Base-by-base conservation (phyloP, 64 coral and sea anemone species). In the Stichodactyla helianthus region DNA sequence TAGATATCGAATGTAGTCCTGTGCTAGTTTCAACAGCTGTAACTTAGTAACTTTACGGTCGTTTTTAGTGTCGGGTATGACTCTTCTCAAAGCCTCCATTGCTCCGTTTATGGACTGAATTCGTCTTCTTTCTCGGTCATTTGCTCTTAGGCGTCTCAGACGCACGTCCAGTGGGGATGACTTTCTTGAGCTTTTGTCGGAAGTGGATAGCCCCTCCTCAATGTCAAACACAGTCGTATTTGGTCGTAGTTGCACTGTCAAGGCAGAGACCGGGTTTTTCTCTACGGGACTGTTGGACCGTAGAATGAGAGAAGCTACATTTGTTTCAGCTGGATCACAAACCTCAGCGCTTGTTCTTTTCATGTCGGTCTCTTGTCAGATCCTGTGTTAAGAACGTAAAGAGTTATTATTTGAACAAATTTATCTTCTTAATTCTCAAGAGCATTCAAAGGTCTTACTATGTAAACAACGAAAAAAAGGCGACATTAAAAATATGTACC, bases 31-130 rank as follows among this genome's bases (percentile, higher is more conserved):
- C 12, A 98, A 83, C 86, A 94, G 55, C 52, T 98, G 88, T 63
- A 98, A 82, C 91, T 98, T 98, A 7, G 95, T 98, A 57, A 98
- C 86, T 89, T 98, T 98, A 11, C 87, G 79, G 82, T 92, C 94
- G 88, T 90, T 92, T 7, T 85, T 70, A 5, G 95, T 92, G 77
- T 87, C 88, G 4, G 95, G 95, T 6, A 98, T 94, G 15, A 86
- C 92, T 27, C 88, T 94, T 59, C 93, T 87, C 5, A 98, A 54
- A 1, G 90, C 95, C 20, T 94, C 93, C 93, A 98, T 93, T 7
- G 95, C 95, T 50, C 88, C 93, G 14, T 98, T 94, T 4, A 98
- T 94, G 15, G 93, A 91, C 20, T 94, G 92, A 52, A 98, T 94
- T 17, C 95, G 86, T 0, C 93, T 52, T 70, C 93, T 77, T 71